Evolutionary conservation across 2,888 invertebrate species (phyloP).

Genomic region (Macrosiphum euphorbiae): DNA sequence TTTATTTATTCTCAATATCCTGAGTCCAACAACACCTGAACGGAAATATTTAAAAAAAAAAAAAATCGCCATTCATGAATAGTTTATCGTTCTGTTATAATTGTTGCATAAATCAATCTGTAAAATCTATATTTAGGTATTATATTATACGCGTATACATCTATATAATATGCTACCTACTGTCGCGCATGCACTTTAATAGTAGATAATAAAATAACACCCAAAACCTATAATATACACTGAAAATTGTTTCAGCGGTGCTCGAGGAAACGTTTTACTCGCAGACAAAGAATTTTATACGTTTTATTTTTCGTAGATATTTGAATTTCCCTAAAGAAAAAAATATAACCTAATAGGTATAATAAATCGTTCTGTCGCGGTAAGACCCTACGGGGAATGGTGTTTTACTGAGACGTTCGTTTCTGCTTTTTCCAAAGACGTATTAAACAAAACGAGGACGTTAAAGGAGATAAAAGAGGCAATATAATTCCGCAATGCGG

Average conservation of each 20-base stretch:
- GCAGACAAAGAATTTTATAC: not conserved
- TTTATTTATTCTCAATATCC: not conserved
- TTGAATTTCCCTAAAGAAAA: slow-evolving; percentile 38
- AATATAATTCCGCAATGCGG: slow-evolving; percentile 63
- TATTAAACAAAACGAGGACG: slow-evolving; percentile 65
- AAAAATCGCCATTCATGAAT: not conserved
- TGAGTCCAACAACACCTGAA: not conserved
- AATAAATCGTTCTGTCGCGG: slow-evolving; percentile 41
- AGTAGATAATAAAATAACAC: not conserved
- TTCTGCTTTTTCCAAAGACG: slow-evolving; percentile 56
- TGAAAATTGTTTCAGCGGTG: not conserved
- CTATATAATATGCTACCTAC: not conserved
- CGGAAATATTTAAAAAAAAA: not conserved
- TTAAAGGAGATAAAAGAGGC: slow-evolving; percentile 63
- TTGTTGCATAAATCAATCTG: not conserved
- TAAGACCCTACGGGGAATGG: slow-evolving; percentile 45
- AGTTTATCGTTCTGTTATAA: not conserved
- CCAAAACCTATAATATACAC: not conserved
- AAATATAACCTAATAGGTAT: slow-evolving; percentile 7
- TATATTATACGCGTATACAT: not conserved
- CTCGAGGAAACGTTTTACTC: not conserved
- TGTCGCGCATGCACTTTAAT: not conserved
- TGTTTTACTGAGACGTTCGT: slow-evolving; percentile 48
- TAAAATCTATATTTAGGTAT: not conserved
- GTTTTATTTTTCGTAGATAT: not conserved